Evolutionary conservation across 2,113 vertebrate genomes (phyloP), one percentile per base, ranked within the genome.

Genomic region (Malaclemys terrapin): DNA sequence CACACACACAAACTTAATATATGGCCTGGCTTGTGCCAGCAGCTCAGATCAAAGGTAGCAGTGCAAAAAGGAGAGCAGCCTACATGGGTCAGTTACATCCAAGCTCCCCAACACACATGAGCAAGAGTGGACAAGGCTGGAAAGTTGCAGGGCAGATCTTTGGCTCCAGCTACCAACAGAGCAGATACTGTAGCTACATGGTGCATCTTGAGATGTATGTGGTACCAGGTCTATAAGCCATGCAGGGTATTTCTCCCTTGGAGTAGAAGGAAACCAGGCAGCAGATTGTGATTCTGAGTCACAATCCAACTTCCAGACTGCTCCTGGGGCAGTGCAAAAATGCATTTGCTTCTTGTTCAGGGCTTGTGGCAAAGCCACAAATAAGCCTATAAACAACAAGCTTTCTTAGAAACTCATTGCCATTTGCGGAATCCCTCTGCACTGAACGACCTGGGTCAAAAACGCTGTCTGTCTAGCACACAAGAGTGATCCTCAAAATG

Each of bases 291-390:
- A 72, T 19, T 69, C 10, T 62, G 12, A 89, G 83, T 59, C 81
- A 50, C 2, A 78, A 88, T 50, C 12, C 25, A 5, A 65, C 5
- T 65, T 35, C 3, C 22, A 5, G 0, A 17, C 49, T 65, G 57
- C 81, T 92, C 20, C 81, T 25, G 76, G 89, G 89, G 69, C 47
- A 52, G 29, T 35, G 13, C 47, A 94, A 11, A 14, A 75, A 86
- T 16, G 29, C 2, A 1, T 47, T 56, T 72, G 24, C 6, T 24
- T 81, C 45, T 54, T 89, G 19, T 35, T 47, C 1, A 0, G 5
- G 50, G 38, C n/a, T 65, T 80, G 87, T 38, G 72, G 25, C 42
- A 87, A 75, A 62, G 31, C 17, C 52, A 75, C 78, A 88, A 38
- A 0, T 0, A 96, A 83, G 6, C 42, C 38, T 24, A 31, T 72